Evolutionary conservation across 2,113 vertebrate species (phyloP), one percentile per base, ranked within the genome.

Genomic region (Hemibagrus wyckioides): DNA sequence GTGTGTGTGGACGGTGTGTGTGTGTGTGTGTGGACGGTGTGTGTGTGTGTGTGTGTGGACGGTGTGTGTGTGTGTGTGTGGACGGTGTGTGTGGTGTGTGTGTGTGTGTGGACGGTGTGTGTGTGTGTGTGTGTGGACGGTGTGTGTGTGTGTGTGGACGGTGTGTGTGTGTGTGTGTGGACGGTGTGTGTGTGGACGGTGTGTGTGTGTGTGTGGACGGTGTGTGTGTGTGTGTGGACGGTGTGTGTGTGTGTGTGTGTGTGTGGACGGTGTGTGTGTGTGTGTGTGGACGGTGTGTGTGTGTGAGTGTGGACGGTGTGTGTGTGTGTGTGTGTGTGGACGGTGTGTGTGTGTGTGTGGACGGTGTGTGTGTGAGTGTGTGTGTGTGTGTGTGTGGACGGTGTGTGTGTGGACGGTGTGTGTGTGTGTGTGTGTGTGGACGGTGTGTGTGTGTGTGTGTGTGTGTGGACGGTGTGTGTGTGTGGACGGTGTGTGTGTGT

Each of bases 341-440:
- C n/a, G n/a, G n/a, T 75, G 71, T 75, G 39, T 56, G 52, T 76
- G 71, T 84, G 25, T 67, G 39, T 41, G 76, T 79, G 75, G 73
- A 11, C 7, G 28, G 25, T 63, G 59, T 28, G 59, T 67, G 63
- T 67, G 63, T 33, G 33, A 39, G 33, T 71, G 67, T 67, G 63
- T 67, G 63, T 67, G 61, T 63, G 63, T 67, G 63, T 48, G 44
- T 48, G 6, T 48, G 44, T 65, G 63, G n/a, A n/a, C n/a, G n/a
- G n/a, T n/a, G n/a, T 65, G 28, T 65, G 63, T 65, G 63, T 65
- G 63, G 30, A 10, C 30, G 63, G n/a, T 30, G 63, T 61, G 71
- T 73, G 67, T 3, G 36, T 73, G 36, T 73, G 69, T 71, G 69
- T 71, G 69, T 71, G 71, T 75, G 71, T 48, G 54, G 8, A 11